Conservation (phyloP, 2,113 vertebrate species). For the Coregonus clupeaformis region DNA sequence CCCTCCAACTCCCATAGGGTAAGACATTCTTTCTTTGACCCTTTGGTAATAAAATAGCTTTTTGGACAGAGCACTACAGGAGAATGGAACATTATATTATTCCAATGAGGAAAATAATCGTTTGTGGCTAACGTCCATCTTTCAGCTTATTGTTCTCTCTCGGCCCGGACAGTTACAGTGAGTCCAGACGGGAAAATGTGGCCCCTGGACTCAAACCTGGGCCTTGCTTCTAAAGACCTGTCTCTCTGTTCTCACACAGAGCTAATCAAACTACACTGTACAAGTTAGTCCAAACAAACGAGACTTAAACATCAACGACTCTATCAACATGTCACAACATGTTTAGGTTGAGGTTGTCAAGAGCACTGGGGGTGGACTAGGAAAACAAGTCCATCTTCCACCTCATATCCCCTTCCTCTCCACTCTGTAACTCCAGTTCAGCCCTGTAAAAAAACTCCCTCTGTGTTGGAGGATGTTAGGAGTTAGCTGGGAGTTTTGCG, state of each 20-base stretch:
- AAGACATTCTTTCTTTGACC: slow-evolving; percentile 47
- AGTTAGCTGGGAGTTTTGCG: slow-evolving; percentile 68
- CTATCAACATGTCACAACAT: too few relatives aligned
- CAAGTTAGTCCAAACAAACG: slow-evolving; percentile 12
- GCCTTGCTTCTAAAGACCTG: slow-evolving; percentile 26
- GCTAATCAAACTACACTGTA: slow-evolving; percentile 42
- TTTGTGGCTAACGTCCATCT: slow-evolving; percentile 46
- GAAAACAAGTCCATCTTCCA: background rate
- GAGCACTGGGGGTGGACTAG: too few relatives aligned
- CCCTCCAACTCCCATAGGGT: background rate
- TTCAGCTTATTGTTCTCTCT: slow-evolving; percentile 51
- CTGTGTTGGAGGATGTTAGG: slow-evolving; percentile 63
- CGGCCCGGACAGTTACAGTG: slow-evolving; percentile 37
- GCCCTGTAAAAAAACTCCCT: slow-evolving; percentile 46
- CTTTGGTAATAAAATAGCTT: slow-evolving; percentile 32
- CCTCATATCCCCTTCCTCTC: slow-evolving; percentile 2
- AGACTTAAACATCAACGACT: background rate
- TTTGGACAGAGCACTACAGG: slow-evolving; percentile 21
- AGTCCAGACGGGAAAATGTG: slow-evolving; percentile 58
- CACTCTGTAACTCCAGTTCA: slow-evolving; percentile 32
- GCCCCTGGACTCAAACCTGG: slow-evolving; percentile 40
- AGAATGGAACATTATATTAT: slow-evolving; percentile 60
- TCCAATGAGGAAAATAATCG: slow-evolving; percentile 20
- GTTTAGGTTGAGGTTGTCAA: too few relatives aligned
- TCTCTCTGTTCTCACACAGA: slow-evolving; percentile 38